These are phyloP conservation scores for Vanessa tameamea DNA, from an alignment of 1,140 invertebrate genomes.

Conservation along the genomic window DNA sequence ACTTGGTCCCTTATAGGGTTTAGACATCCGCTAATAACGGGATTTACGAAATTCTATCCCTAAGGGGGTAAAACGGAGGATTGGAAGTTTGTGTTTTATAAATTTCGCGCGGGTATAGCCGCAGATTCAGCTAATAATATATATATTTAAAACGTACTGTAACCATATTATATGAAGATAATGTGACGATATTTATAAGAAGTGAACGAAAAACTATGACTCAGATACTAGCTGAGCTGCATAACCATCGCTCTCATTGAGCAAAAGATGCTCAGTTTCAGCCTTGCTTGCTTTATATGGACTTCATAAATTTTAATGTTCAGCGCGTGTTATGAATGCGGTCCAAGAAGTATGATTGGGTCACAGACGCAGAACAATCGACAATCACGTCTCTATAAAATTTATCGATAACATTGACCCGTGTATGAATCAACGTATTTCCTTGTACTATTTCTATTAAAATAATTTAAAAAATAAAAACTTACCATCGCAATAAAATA, in stretches of 20 bases:
- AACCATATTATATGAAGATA: too few species aligned
- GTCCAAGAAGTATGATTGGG: not conserved
- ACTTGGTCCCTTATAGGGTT: too few species aligned
- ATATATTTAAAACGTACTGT: too few species aligned
- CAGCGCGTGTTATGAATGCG: constrained; percentile 26
- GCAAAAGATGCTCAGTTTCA: constrained; percentile 29
- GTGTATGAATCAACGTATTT: not conserved
- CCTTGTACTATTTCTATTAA: too few species aligned
- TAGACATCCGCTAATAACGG: too few species aligned
- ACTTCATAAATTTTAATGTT: constrained; percentile 26
- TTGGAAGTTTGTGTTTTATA: too few species aligned
- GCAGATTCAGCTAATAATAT: too few species aligned
- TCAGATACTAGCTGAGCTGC: constrained; percentile 6
- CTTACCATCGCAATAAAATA: too few species aligned
- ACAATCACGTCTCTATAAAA: constrained; percentile 4
- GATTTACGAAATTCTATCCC: too few species aligned
- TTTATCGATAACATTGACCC: constrained; percentile 9
- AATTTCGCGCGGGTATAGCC: too few species aligned
- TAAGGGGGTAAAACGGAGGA: too few species aligned
- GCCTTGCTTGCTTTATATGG: constrained; percentile 30
- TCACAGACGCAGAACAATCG: constrained; percentile 2
- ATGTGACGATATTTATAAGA: not conserved
- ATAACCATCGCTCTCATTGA: constrained; percentile 22
- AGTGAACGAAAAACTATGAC: constrained; percentile 14
- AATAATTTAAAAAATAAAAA: too few species aligned